Conservation (phyloP, 2,797 vertebrate genomes). For the Paratrypauchen microcephalus region DNA sequence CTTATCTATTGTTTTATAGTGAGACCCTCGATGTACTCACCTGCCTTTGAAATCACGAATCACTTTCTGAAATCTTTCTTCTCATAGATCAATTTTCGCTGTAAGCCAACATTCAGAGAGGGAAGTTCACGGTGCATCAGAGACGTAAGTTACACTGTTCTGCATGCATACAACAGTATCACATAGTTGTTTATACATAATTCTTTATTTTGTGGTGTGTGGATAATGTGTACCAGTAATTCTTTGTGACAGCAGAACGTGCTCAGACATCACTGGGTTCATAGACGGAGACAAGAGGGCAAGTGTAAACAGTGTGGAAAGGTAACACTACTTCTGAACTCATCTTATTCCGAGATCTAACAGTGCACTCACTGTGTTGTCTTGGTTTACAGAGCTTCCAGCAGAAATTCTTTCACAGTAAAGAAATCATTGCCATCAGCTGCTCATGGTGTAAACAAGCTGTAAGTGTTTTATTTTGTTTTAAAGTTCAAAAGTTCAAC, state of each 20-base stretch:
- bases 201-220: not conserved
- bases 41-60: not conserved
- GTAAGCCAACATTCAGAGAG: conserved; percentile 96
- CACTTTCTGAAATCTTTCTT: conserved; percentile 19
- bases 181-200: not conserved
- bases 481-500: no score
- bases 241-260: conserved; percentile 81
- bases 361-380: not conserved
- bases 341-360: not conserved
- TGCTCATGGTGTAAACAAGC: conserved; percentile 99
- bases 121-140: conserved; percentile 89
- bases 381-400: conserved; percentile 86
- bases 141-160: conserved; percentile 81
- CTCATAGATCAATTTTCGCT: conserved; percentile 93
- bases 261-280: conserved; percentile 97
- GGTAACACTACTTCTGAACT: conserved; percentile 65
- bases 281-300: conserved; percentile 92
- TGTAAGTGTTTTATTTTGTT: conserved; percentile 81
- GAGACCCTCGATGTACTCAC: no score
- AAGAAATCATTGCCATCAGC: conserved; percentile 99
- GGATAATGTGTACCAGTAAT: not conserved
- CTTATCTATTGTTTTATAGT: no score
- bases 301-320: conserved; percentile 98
- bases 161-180: not conserved
- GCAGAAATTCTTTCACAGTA: conserved; percentile 99